Percentiles rank a stretch among this genome's conserved stretches.
Conservation (phyloP, 1,140 invertebrate genomes). For the Apis mellifera region Amel_HAv3.1 CM009931.2:22645501-22646000, state of each 20-base stretch:
- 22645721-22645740: constrained; percentile 38
- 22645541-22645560: background rate
- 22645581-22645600: constrained; percentile 4
- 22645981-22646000: constrained; percentile 74
- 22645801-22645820: constrained; percentile 29
- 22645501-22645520: constrained; percentile 32
- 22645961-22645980: constrained; percentile 53
- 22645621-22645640: constrained; percentile 66
- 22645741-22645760: constrained; percentile 60
- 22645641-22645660: constrained; percentile 64
- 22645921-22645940: constrained; percentile 62
- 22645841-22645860: background rate
- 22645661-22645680: constrained; percentile 74
- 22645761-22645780: constrained; percentile 69
- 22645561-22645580: background rate
- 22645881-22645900: constrained; percentile 34
- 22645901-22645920: constrained; percentile 42
- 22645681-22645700: constrained; percentile 74
- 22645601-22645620: constrained; percentile 37
- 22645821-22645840: constrained; percentile 45
- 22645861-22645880: constrained; percentile 52
- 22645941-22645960: constrained; percentile 66
- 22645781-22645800: constrained; percentile 73
- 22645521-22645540: constrained; percentile 51
- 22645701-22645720: constrained; percentile 57